Base-by-base conservation (phyloP, 1,140 invertebrate genomes). In the Drosophila guanche region DNA sequence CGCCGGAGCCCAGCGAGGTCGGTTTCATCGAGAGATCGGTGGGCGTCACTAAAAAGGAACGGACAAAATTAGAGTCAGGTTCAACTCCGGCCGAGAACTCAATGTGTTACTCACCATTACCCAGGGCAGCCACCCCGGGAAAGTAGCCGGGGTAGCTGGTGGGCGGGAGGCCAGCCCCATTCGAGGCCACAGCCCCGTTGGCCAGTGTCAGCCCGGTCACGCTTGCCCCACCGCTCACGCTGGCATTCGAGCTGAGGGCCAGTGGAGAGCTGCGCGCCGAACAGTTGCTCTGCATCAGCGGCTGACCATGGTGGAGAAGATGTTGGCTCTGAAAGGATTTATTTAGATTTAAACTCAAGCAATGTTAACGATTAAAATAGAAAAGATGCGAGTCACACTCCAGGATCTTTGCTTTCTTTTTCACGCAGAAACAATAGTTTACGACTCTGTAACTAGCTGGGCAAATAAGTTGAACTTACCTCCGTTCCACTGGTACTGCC, bases 11-110 rank as follows among this genome's bases (percentile, higher is more conserved):
- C 8, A 81, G 68, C 48, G 73, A 52, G 47, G 88, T 84, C 12
- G 90, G 88, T 69, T 91, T 91, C 90, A 91, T 91, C 25, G 90
- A 91, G 67, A 91, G 78, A 79, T 91, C 90, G 53, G 90, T 91
- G 71, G 90, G 90, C 54, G 89, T 90, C 27, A 85, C 90, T 91
- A 58, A 3, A 62, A 41, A 4, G 2, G n/a, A n/a, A 40, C 2
- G 4, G 25, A 29, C 6, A 7, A 14, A 48, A 10, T 3, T 4
- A 14, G n/a, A 29, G 1, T 29, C 12, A 41, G 3, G 22, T 22
- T 2, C n/a, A 27, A 41, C 10, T 48, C 23, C 41, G 8, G 2
- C 2, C 10, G 7, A n/a, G 10, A 3, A 5, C 6, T 29, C 7
- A 16, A 1, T 16, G 1, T 25, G 25, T 37, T 42, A 83, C 90